A percentile compares a stretch with the other conserved stretches of the same genome.
These are phyloP conservation scores for Lycocorax pyrrhopterus DNA, from an alignment of 2,113 vertebrate genomes.

Conservation along the genomic window DNA sequence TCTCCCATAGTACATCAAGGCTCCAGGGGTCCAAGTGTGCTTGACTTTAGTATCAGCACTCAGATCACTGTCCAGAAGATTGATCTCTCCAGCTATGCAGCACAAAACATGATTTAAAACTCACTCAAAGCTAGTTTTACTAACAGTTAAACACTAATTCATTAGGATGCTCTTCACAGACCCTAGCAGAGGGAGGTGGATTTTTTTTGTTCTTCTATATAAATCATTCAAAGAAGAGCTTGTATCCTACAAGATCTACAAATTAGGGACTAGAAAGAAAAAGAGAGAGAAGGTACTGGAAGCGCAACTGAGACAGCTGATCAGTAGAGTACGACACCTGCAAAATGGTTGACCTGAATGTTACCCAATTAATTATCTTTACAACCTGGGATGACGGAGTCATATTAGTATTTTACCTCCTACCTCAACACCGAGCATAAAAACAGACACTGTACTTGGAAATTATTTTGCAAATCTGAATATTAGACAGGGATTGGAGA, in stretches of 20 bases:
- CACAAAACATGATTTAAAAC: not conserved
- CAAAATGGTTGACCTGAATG: not conserved
- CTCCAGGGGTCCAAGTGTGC: slow-evolving; percentile 77
- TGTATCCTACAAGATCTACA: not conserved
- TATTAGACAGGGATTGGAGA: not conserved
- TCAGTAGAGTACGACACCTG: not conserved
- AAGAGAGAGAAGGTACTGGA: not conserved
- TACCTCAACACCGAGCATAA: not conserved
- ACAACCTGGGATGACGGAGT: not conserved
- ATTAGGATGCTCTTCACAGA: not conserved
- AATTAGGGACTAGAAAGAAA: not conserved
- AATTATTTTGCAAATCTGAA: not conserved
- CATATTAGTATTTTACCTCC: not conserved
- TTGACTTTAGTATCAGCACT: slow-evolving; percentile 38
- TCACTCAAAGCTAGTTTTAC: not conserved
- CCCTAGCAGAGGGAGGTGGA: not conserved
- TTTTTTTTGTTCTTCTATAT: not conserved
- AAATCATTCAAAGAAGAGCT: not conserved
- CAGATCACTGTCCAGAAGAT: slow-evolving; percentile 71
- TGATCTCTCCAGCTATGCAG: slow-evolving; percentile 70
- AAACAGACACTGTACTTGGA: not conserved
- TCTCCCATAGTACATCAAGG: slow-evolving; percentile 79
- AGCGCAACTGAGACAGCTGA: not conserved
- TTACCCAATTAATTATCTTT: not conserved
- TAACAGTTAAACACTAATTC: not conserved